Evolutionary conservation across 2,113 vertebrate species (phyloP).

Genomic region (Mionectes macconnelli): DNA sequence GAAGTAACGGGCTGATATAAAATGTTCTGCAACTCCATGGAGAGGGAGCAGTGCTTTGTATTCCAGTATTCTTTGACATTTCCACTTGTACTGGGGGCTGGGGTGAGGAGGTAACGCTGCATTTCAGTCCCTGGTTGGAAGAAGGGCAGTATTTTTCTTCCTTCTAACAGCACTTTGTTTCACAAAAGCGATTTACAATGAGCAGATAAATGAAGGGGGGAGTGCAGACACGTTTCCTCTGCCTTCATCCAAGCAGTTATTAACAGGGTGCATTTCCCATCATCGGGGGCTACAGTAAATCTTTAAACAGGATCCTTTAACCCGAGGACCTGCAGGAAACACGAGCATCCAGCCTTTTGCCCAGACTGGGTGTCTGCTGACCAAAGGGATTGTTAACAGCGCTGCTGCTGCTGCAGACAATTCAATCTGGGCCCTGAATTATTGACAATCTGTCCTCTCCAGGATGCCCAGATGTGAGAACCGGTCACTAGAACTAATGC

Average conservation of each 20-base stretch:
- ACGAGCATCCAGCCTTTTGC: conserved; percentile 17
- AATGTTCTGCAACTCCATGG: not conserved
- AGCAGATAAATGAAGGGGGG: not conserved
- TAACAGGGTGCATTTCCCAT: not conserved
- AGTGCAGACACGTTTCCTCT: not conserved
- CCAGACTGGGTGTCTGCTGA: conserved; percentile 69
- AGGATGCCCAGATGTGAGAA: conserved; percentile 25
- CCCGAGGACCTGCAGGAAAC: conserved; percentile 55
- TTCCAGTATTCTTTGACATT: not conserved
- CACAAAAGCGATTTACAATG: not conserved
- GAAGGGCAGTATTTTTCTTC: not conserved
- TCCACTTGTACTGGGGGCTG: not conserved
- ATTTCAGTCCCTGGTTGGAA: not conserved
- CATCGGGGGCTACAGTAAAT: not conserved
- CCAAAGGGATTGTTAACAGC: conserved; percentile 41
- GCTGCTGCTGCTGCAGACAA: conserved; percentile 35
- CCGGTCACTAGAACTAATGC: not conserved
- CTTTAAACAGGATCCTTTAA: conserved; percentile 38
- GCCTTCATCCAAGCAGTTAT: conserved; percentile 16
- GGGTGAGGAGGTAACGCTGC: not conserved
- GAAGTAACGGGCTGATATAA: not conserved
- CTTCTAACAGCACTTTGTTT: not conserved
- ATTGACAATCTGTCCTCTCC: conserved; percentile 50
- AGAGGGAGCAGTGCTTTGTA: not conserved
- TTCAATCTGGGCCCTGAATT: conserved; percentile 40